phyloP scores from a whole-genome alignment of 2,113 vertebrate species.

The Megalops atlanticus region DNA sequence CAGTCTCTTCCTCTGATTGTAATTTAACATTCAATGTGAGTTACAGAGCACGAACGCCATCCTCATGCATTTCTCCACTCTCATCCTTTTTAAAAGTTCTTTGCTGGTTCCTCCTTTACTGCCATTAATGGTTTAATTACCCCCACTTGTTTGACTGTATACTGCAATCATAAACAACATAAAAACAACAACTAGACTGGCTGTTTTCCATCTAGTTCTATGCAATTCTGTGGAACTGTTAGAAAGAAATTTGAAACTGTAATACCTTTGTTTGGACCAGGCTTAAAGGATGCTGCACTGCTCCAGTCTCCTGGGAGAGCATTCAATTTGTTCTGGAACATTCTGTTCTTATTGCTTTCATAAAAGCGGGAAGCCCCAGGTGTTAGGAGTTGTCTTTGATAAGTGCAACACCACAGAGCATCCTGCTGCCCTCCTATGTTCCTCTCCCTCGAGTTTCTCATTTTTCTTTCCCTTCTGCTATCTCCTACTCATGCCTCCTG shows the following conservation, averaged over 20 bases:
- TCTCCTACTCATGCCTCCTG: neutral
- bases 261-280: neutral
- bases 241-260: neutral
- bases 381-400: neutral
- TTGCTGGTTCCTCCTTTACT: neutral
- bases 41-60: neutral
- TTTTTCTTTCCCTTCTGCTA: neutral
- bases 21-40: neutral
- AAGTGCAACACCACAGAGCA: neutral
- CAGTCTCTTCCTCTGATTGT: neutral
- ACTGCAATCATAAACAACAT: neutral
- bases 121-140: too few species aligned
- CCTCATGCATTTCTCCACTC: too few species aligned
- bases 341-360: neutral
- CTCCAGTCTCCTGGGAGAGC: neutral
- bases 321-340: neutral
- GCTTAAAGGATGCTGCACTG: neutral
- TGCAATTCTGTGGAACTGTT: neutral
- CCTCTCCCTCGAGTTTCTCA: neutral
- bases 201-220: neutral
- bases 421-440: neutral
- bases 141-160: too few species aligned
- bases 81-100: neutral
- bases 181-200: neutral
- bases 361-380: neutral